A percentile compares a stretch with the other conserved stretches of the same genome.
Conservation (phyloP, 2,113 vertebrate genomes). For the Entosphenus tridentatus region DNA sequence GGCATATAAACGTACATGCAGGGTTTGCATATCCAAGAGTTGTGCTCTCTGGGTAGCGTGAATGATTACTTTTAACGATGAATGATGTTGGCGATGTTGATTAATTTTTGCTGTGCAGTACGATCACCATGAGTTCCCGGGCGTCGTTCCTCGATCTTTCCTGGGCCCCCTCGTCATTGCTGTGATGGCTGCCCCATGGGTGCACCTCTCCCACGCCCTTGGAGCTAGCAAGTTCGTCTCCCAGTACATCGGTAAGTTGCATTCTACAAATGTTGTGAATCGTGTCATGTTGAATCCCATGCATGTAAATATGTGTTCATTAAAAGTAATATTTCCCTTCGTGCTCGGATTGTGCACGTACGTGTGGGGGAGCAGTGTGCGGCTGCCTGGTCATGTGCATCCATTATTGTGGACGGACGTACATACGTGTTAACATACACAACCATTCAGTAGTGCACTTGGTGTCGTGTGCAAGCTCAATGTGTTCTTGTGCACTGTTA, state of each 20-base stretch:
- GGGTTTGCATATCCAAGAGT: too few species aligned
- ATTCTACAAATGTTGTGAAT: too few species aligned
- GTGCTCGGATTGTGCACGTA: not conserved
- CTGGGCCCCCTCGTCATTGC: conserved; percentile 54
- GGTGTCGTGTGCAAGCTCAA: too few species aligned
- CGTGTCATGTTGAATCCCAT: too few species aligned
- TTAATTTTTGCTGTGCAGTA: conserved; percentile 31
- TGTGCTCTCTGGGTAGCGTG: too few species aligned
- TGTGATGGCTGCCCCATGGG: conserved; percentile 32
- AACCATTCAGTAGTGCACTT: too few species aligned
- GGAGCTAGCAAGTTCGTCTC: conserved; percentile 48
- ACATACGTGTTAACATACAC: not conserved
- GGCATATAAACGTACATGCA: too few species aligned
- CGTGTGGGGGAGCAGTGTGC: not conserved
- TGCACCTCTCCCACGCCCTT: conserved; percentile 30
- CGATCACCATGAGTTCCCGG: conserved; percentile 77
- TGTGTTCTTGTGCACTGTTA: too few species aligned
- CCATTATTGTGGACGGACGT: not conserved
- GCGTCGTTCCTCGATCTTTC: conserved; percentile 77
- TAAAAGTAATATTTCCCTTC: not conserved
- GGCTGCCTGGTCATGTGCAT: not conserved
- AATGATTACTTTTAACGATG: too few species aligned
- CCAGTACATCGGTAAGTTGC: conserved; percentile 39
- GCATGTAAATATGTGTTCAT: not conserved
- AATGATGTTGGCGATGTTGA: too few species aligned